These are phyloP conservation scores for Phymastichus coffea DNA, from an alignment of 1,140 invertebrate species.

Conservation along the genomic window DNA sequence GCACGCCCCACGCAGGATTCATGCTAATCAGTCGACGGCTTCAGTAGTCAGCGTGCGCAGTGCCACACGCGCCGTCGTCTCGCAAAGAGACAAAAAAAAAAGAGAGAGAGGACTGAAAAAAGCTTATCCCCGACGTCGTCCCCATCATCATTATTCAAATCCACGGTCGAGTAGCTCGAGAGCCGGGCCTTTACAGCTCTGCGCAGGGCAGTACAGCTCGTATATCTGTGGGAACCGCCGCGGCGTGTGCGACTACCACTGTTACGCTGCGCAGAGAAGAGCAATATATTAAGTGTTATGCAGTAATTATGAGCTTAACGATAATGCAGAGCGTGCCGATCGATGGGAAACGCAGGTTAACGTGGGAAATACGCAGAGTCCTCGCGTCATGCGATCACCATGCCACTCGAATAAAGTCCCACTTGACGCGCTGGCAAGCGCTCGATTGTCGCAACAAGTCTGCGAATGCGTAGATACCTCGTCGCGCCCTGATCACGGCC, in stretches of 20 bases:
- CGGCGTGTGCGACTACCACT: neutral
- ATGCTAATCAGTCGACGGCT: constrained; percentile 24
- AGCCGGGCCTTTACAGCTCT: too few relatives aligned
- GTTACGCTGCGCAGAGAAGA: neutral
- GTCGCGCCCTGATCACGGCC: too few relatives aligned
- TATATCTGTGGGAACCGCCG: too few relatives aligned
- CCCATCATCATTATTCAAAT: too few relatives aligned
- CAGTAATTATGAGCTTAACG: neutral
- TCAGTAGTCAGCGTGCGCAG: neutral
- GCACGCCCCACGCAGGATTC: constrained; percentile 27
- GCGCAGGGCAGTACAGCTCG: too few relatives aligned
- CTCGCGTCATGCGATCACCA: too few relatives aligned
- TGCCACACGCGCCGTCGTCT: neutral
- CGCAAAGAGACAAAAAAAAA: constrained; percentile 24
- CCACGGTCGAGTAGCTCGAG: too few relatives aligned
- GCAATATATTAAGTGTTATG: neutral
- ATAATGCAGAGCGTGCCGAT: neutral
- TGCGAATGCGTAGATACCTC: too few relatives aligned
- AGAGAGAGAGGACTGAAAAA: constrained; percentile 10
- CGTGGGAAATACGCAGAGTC: constrained; percentile 4
- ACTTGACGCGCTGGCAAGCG: too few relatives aligned
- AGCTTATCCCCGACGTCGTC: constrained; percentile 13
- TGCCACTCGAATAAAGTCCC: too few relatives aligned
- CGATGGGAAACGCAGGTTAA: constrained; percentile 14
- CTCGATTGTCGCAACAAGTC: too few relatives aligned